Base-by-base conservation (phyloP, 2,113 vertebrate genomes). In the Hemicordylus capensis region DNA sequence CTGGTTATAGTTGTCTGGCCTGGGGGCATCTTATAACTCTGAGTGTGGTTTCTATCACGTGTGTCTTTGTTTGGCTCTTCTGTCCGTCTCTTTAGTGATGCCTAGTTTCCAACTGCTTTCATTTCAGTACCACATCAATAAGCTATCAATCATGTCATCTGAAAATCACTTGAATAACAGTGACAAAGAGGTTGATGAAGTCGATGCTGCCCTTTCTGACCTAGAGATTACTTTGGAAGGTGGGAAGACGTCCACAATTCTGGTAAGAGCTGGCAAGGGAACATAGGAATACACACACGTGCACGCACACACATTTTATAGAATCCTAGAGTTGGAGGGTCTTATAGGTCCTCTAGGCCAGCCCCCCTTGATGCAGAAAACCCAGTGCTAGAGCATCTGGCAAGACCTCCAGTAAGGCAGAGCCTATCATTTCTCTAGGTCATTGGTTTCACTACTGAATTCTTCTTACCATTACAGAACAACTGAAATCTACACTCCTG, bases 121-220 rank as follows among this genome's bases (percentile, higher is more conserved):
- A 34, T 95, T 96, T 44, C 96, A 99, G 99, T 99, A 99, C 94
- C 99, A 99, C 95, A 98, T 99, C 97, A 99, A 99, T 94, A 99
- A 99, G 93, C 95, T 99, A 90, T 99, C 98, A 15, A 98, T 99
- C 96, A 99, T 99, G 98, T 98, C 99, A 3, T 98, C 98, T 46
- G 99, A 99, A 92, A 98, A 99, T 94, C 99, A 99, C 95, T 96
- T 99, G 95, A 99, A 99, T 93, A 98, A 99, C 97, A 99, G 98
- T 2, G 98, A 99, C 96, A 99, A 99, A 96, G 98, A 99, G 80
- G 98, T 99, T 81, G 99, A 99, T 56, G 99, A 99, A 94, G 99
- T 99, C 74, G 99, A 99, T 1, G 99, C 99, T 1, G 99, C 99
- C 2, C 97, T 99, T 76, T 99, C 98, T 0, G 99, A 99, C 80